Evolutionary conservation across 2,797 vertebrate genomes (phyloP), one percentile per base, ranked within the genome.

Genomic region (Agapornis canus): DNA sequence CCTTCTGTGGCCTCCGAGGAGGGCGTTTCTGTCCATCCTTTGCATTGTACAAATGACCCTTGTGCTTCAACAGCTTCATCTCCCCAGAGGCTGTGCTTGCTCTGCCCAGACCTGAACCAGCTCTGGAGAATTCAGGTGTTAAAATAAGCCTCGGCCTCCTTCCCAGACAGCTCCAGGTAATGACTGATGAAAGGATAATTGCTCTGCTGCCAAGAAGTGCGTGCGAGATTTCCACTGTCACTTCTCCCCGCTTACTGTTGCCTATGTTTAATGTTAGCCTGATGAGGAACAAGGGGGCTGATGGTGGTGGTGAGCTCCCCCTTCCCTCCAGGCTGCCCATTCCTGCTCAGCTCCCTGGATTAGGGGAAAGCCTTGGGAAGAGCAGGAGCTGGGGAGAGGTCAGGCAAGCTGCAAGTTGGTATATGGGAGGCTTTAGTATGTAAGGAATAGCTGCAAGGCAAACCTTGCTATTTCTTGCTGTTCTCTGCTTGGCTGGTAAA

Each of bases 171-270:
- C 88, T 93, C 84, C 57, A 68, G 96, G 94, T 95, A 87, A 87
- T 1, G 6, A 82, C 39, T 89, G 86, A 95, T 95, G 90, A 95
- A 96, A 97, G 86, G 95, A 89, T 97, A 94, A 94, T 96, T 80
- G 43, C 71, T 61, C 37, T 7, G 45, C 18, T 77, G 73, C 75
- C 64, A 13, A 90, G 79, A 89, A 66, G 29, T 8, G 8, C 2
- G 0, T 77, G 78, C 51, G 26, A 71, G 73, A 42, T 61, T 94
- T 87, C 75, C 78, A 75, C 32, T 64, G 42, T 18, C 17, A 45
- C 43, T 89, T 80, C 49, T 70, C 60, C 59, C 27, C 52, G 14
- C 31, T 9, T 94, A 63, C 84, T 37, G 29, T 17, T 91, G 73
- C 57, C 66, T 88, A 5, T 69, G 75, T 96, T 83, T 78, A 69